These are phyloP conservation scores for Drosophila pseudotakahashii DNA, from an alignment of 2,888 invertebrate species.

Conservation along the genomic window DNA sequence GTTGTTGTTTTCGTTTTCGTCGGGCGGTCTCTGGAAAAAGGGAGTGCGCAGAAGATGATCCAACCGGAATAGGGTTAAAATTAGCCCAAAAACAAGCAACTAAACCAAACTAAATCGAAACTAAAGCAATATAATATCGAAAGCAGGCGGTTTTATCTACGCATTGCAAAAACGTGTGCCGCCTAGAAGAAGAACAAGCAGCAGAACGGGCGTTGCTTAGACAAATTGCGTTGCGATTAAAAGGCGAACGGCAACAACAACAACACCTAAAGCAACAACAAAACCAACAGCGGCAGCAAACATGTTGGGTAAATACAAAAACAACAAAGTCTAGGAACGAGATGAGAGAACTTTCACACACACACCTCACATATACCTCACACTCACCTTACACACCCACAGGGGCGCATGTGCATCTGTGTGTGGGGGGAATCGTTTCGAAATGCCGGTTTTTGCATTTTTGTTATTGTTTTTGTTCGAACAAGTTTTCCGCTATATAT, in stretches of 20 bases:
- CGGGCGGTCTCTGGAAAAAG: constrained; percentile 12
- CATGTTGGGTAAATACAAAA: constrained; percentile 77
- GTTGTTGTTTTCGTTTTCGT: constrained; percentile 26
- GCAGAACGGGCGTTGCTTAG: constrained; percentile 60
- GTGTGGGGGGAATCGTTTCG: constrained; percentile 26
- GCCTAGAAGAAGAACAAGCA: constrained; percentile 30
- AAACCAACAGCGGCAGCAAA: constrained; percentile 47
- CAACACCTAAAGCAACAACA: constrained; percentile 12
- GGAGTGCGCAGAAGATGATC: constrained; percentile 37
- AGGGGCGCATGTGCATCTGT: neutral
- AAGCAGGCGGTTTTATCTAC: constrained; percentile 50
- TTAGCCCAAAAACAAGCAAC: constrained; percentile 35
- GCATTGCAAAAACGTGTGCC: constrained; percentile 67
- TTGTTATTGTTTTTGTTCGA: constrained; percentile 41
- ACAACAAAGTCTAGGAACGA: constrained; percentile 23
- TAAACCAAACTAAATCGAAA: constrained; percentile 24
- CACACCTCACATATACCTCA: neutral
- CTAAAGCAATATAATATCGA: constrained; percentile 24
- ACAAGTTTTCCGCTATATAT: constrained; percentile 35
- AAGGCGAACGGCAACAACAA: constrained; percentile 51
- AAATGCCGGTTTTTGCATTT: constrained; percentile 71
- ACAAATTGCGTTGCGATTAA: constrained; percentile 77
- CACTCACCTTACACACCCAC: constrained; percentile 6
- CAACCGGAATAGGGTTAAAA: constrained; percentile 71
- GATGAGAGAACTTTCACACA: constrained; percentile 25